Conservation (phyloP, 2,797 vertebrate genomes). For the Pelobates cultripes region DNA sequence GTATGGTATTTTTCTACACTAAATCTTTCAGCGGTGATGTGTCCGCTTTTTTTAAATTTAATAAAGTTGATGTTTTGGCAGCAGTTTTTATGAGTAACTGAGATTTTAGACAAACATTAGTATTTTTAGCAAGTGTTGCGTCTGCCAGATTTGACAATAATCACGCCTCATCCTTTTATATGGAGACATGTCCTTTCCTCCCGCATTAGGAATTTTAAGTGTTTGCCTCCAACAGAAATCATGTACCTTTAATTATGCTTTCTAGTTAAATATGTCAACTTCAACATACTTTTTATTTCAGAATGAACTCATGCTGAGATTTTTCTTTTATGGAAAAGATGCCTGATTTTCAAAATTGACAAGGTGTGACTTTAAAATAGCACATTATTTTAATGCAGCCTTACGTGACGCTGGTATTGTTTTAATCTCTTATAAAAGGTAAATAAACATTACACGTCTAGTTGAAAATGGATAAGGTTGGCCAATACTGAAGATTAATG, state of each 20-base stretch:
- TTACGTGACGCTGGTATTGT: neutral
- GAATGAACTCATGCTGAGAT: constrained; percentile 20
- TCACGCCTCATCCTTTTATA: constrained; percentile 64
- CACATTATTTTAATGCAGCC: constrained; percentile 2
- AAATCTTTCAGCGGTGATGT: constrained; percentile 29
- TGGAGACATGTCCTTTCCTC: constrained; percentile 50
- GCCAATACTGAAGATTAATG: too few species aligned
- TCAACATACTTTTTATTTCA: constrained; percentile 13
- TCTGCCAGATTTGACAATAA: constrained; percentile 54
- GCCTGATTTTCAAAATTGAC: constrained; percentile 23
- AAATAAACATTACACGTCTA: neutral
- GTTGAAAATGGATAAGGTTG: neutral
- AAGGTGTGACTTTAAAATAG: constrained; percentile 36
- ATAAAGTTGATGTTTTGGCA: constrained; percentile 37
- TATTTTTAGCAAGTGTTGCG: constrained; percentile 57
- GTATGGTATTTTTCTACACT: constrained; percentile 11
- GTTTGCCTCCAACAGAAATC: constrained; percentile 62
- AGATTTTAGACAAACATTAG: constrained; percentile 58
- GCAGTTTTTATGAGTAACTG: constrained; percentile 44
- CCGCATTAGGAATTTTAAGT: constrained; percentile 58
- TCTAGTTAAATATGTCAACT: constrained; percentile 59
- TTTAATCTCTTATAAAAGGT: constrained; percentile 10
- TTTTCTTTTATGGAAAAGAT: constrained; percentile 23
- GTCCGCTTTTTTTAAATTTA: constrained; percentile 31
- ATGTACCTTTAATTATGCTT: constrained; percentile 64